Base-by-base conservation (phyloP, 2,797 vertebrate species). In the Notolepis coatsorum region DNA sequence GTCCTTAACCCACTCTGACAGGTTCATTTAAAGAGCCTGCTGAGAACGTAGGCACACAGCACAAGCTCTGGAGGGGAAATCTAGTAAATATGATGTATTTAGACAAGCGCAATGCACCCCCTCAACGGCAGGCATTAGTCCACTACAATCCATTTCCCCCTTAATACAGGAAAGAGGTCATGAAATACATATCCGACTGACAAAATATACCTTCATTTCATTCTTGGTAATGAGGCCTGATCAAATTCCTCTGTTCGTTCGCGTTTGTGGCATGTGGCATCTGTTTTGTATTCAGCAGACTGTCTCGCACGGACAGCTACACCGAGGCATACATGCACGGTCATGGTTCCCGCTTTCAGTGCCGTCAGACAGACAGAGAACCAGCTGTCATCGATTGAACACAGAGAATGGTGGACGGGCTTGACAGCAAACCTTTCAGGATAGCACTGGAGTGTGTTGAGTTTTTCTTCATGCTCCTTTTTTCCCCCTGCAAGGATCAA, bases 361-460 rank as follows among this genome's bases (percentile, higher is more conserved):
- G 5, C 38, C 33, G n/a, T 70, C 54, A 68, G 70, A 64, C 73
- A 79, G 65, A 50, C 63, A 55, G 50, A 33, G 25, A 23, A 35
- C 31, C 52, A 53, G 81, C 69, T 77, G 78, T 78, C 84, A 77
- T 74, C 75, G 64, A 23, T 58, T n/a, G n/a, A n/a, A n/a, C n/a
- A n/a, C n/a, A n/a, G n/a, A 59, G 65, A 73, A 75, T 70, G 39
- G 45, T 53, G 56, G 54, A 61, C 60, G 68, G 76, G 55, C 74
- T 50, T 85, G 84, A 82, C 82, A 73, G 74, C 66, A 2, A 65
- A 86, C 74, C 80, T 78, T 67, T 88, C 85, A 88, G 78, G 73
- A 70, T 18, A 45, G 55, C 79, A 83, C 68, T 84, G 79, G 69
- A 87, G 82, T 84, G 81, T 84, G 76, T n/a, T 86, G 87, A 88